Base-by-base conservation (phyloP, 2,113 vertebrate genomes). In the Nyctereutes procyonoides region DNA sequence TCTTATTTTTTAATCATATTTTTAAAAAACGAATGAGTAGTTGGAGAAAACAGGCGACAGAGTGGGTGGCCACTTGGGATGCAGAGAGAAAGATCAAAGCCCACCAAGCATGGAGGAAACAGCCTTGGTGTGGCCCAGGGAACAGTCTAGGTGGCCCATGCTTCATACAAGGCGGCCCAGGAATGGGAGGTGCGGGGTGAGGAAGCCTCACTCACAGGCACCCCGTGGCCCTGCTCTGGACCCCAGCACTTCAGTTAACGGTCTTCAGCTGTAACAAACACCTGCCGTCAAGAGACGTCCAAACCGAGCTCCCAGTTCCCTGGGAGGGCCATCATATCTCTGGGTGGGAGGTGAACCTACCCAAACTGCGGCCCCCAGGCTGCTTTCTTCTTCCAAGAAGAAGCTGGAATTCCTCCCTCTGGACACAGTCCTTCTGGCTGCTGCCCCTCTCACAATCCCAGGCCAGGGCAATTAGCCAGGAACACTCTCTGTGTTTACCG, bases 21-120 rank as follows among this genome's bases (percentile, higher is more conserved):
- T 93, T 89, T 26, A 2, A 85, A 84, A 67, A 79, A 55, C 0
- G n/a, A 97, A 69, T 5, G 28, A 63, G 90, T 38, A 90, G 83
- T 88, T 92, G 81, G 60, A 97, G 90, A 95, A 97, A 94, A 96
- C 92, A 97, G 88, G 95, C 80, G 77, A 97, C 97, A 95, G 90
- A 91, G 97, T 98, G 97, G 96, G 98, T 97, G 97, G 97, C 85
- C 96, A 48, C 93, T 87, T 88, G 97, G 74, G 84, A 97, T 53
- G 14, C 93, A 81, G 74, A 93, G 53, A 92, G 67, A 60, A 77
- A 95, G 93, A 97, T 98, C 98, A 98, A 97, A 97, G 97, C 63
- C 79, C 63, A 62, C 65, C 93, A 77, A 35, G 91, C 92, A 89
- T 16, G 14, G 58, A 92, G 87, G 67, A 87, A 94, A 71, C 48